Percentiles rank a stretch among this genome's conserved stretches.
Conservation (phyloP, 1,140 invertebrate genomes). For the Drosophila malerkotliana region DNA sequence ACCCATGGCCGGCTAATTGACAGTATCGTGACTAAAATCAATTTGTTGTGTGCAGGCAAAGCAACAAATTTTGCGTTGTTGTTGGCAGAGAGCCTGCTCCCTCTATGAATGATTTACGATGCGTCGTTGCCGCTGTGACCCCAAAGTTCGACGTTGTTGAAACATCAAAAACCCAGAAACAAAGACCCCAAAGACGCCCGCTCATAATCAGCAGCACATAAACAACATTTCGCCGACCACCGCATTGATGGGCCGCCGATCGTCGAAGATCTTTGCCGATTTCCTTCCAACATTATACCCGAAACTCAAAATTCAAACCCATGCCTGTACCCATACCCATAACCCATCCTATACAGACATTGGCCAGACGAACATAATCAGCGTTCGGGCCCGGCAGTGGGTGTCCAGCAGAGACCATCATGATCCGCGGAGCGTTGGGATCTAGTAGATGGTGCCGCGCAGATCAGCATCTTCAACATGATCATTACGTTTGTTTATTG, state of each 20-base stretch:
- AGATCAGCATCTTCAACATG: constrained; percentile 66
- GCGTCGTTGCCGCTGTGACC: constrained; percentile 74
- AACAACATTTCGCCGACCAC: constrained; percentile 74
- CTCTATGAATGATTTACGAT: constrained; percentile 82
- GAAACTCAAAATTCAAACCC: background rate
- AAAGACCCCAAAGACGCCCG: constrained; percentile 72
- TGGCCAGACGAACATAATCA: constrained; percentile 72
- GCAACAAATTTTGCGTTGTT: constrained; percentile 79
- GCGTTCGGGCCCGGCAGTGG: constrained; percentile 46
- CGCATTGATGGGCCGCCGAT: constrained; percentile 57
- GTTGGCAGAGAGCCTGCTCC: constrained; percentile 35
- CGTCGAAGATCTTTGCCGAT: constrained; percentile 46
- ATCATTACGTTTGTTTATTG: constrained; percentile 80
- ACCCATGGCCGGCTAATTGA: constrained; percentile 81
- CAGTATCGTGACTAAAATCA: constrained; percentile 83
- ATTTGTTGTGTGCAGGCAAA: constrained; percentile 78
- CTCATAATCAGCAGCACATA: constrained; percentile 81
- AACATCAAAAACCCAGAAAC: constrained; percentile 74
- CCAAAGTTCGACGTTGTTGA: constrained; percentile 79
- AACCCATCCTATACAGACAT: constrained; percentile 60
- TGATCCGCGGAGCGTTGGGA: background rate
- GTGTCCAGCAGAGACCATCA: constrained; percentile 59
- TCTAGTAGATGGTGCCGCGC: background rate
- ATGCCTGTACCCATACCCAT: constrained; percentile 5
- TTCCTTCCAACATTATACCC: background rate